These are phyloP conservation scores for Otolemur crassicaudatus DNA, from an alignment of 2,797 vertebrate species.

Conservation along the genomic window DNA sequence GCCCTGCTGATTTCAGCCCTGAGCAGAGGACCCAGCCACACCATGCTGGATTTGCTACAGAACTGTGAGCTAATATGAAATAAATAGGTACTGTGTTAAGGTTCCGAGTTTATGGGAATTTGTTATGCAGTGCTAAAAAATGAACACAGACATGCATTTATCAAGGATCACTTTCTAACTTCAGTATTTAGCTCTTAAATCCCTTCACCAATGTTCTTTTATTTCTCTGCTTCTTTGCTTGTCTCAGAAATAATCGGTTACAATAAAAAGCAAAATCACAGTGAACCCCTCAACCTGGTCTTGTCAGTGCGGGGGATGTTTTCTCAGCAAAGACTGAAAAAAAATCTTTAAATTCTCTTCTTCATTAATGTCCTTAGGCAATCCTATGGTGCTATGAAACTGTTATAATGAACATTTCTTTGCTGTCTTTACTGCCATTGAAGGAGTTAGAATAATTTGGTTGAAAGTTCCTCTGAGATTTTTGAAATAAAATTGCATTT, in stretches of 20 bases:
- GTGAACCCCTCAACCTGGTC: not conserved
- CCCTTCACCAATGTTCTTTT: not conserved
- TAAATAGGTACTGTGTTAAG: not conserved
- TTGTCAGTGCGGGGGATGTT: not conserved
- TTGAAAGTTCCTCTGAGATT: conserved; percentile 54
- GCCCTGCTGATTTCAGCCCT: not conserved
- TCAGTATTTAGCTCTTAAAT: not conserved
- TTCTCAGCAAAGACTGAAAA: not conserved
- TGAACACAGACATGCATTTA: not conserved
- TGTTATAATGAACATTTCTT: not conserved
- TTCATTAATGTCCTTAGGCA: conserved; percentile 12
- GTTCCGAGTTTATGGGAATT: not conserved
- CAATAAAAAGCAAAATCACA: not conserved
- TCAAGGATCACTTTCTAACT: not conserved
- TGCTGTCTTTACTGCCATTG: conserved; percentile 10
- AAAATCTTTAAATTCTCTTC: conserved; percentile 5
- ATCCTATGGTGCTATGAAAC: not conserved
- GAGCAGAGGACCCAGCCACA: not conserved
- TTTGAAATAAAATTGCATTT: conserved; percentile 54
- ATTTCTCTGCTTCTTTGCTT: not conserved
- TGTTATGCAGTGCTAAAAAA: not conserved
- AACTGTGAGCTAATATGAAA: not conserved
- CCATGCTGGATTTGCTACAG: not conserved
- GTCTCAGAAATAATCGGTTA: not conserved
- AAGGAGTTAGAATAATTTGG: conserved; percentile 33